Evolutionary conservation across 1,140 invertebrate genomes (phyloP).

Genomic region (Aleiodes sp.): DNA sequence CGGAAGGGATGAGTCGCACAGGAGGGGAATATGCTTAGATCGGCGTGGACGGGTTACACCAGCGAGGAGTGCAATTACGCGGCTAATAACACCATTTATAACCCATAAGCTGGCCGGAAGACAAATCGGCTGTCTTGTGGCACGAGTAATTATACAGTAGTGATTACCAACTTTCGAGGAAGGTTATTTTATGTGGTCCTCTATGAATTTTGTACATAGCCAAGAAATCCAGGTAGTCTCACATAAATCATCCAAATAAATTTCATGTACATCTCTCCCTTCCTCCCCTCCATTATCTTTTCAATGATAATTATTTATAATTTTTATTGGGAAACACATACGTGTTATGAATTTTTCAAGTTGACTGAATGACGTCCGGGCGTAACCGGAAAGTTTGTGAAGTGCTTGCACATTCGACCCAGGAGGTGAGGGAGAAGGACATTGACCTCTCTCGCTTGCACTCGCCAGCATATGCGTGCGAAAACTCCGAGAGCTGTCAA

Average conservation of each 20-base stretch:
- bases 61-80: slow-evolving; percentile 44
- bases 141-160: slow-evolving; percentile 39
- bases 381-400: slow-evolving; percentile 35
- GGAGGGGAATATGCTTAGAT: background rate
- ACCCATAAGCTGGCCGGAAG: slow-evolving; percentile 33
- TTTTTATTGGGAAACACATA: slow-evolving; percentile 23
- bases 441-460: slow-evolving; percentile 34
- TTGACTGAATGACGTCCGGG: slow-evolving; percentile 24
- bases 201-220: too few relatives aligned
- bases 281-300: background rate
- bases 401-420: slow-evolving; percentile 39
- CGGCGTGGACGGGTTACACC: slow-evolving; percentile 35
- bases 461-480: slow-evolving; percentile 20
- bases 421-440: slow-evolving; percentile 39
- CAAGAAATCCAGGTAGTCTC: too few relatives aligned
- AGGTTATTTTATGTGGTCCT: slow-evolving; percentile 25
- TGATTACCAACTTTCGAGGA: slow-evolving; percentile 37
- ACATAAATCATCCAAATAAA: too few relatives aligned
- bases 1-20: background rate
- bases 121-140: slow-evolving; percentile 37
- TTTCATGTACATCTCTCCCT: background rate
- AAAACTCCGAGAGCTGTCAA: slow-evolving; percentile 1
- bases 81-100: slow-evolving; percentile 47
- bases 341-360: slow-evolving; percentile 16
- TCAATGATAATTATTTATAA: slow-evolving; percentile 32